These are phyloP conservation scores for Pipistrellus nathusii DNA, from an alignment of 2,797 vertebrate species.

Conservation along the genomic window DNA sequence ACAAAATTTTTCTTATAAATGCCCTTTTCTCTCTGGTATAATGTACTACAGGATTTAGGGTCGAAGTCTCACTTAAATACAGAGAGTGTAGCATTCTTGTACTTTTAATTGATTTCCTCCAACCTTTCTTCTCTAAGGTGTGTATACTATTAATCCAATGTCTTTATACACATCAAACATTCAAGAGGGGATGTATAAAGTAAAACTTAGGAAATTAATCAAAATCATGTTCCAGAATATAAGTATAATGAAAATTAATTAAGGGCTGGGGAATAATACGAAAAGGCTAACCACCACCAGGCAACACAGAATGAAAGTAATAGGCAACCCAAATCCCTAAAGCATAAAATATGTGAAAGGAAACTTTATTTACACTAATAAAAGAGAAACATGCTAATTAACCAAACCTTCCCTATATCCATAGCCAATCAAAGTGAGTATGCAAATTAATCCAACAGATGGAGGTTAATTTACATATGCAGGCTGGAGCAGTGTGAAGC, in stretches of 20 bases:
- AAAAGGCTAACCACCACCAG: neutral
- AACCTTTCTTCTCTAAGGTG: neutral
- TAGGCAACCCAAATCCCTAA: neutral
- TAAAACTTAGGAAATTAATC: neutral
- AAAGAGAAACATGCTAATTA: too few relatives aligned
- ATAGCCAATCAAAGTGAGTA: too few relatives aligned
- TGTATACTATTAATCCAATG: neutral
- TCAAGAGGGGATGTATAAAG: neutral
- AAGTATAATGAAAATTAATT: constrained; percentile 4
- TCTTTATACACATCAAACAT: neutral
- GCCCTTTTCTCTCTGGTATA: neutral
- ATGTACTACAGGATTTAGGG: neutral
- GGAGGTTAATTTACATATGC: too few relatives aligned
- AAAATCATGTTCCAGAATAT: neutral
- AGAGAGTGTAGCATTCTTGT: neutral
- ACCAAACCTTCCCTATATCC: too few relatives aligned
- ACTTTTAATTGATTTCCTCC: neutral
- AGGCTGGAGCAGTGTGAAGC: too few relatives aligned
- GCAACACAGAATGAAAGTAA: neutral
- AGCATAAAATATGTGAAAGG: neutral
- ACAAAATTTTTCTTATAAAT: neutral
- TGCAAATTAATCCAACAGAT: too few relatives aligned
- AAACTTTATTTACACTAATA: neutral
- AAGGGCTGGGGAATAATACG: neutral
- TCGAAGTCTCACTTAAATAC: neutral